Evolutionary conservation across 2,797 vertebrate genomes (phyloP), one percentile per base, ranked within the genome.

Genomic region (Enteromius argenteus): DNA sequence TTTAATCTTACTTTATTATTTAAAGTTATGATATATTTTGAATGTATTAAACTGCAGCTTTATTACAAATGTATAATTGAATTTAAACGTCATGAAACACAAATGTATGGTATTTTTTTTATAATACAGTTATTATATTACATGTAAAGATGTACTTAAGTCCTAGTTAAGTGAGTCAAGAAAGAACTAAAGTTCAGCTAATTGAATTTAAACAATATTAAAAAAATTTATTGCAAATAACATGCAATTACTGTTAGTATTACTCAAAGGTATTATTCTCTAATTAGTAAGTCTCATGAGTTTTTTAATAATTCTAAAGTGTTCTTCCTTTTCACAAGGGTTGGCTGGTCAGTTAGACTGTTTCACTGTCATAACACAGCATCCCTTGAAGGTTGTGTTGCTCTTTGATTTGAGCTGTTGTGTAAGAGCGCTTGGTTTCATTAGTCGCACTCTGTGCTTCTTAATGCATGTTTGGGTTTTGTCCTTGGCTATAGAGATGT

Each of bases 391-490:
- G 23, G 68, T 64, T 35, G 30, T 64, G 68, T 49, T 73, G 56
- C 27, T 74, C 39, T 72, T 51, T 71, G 56, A 67, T 80, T 46
- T 51, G 32, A 32, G 17, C 27, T 66, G 27, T 76, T 79, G 46
- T 74, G 39, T 72, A 60, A 60, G 35, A 60, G 53, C 6, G 21
- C 27, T 72, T 62, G 56, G 80, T 15, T 73, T 81, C 13, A 49
- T 81, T 49, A 81, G 53, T 81, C 5, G 17, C 39, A 73, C 27
- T 37, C 30, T 73, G 49, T 76, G 66, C 30, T 60, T 78, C 53
- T 56, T 76, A 60, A 72, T 64, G 44, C 56, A 73, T 64, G 42
- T 73, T 81, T 81, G 56, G 80, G 56, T 73, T 81, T 81, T 62
- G 56, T 81, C 68, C 39, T 81, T 81, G 80, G 42, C 56, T 49